phyloP scores from a whole-genome alignment of 2,888 invertebrate genomes.

The Agrochola lychnidis region DNA sequence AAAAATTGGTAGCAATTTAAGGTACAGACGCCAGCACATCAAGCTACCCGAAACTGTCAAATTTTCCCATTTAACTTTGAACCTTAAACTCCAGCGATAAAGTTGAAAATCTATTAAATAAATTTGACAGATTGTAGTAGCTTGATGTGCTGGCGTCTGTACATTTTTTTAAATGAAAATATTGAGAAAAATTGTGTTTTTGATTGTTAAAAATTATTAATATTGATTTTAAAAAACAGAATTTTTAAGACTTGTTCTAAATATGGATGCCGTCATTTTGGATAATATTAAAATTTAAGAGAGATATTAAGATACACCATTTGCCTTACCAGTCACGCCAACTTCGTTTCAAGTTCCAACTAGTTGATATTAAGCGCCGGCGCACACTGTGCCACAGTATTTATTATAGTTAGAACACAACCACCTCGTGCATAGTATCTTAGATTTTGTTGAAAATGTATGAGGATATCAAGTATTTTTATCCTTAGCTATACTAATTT shows the following conservation, averaged over 20 bases:
- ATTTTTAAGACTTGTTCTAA: not conserved
- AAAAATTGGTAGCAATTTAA: not conserved
- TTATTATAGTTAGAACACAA: constrained; percentile 59
- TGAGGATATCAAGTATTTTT: constrained; percentile 19
- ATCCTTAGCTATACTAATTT: not conserved
- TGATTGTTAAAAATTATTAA: no score
- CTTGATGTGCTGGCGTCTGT: no score
- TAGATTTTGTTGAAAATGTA: constrained; percentile 37
- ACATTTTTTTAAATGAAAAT: no score
- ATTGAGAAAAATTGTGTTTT: no score
- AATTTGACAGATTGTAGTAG: no score
- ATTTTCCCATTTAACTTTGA: no score
- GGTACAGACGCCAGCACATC: no score
- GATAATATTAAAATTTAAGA: not conserved
- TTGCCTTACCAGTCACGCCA: constrained; percentile 28
- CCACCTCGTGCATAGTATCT: constrained; percentile 52
- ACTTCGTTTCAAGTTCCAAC: constrained; percentile 30
- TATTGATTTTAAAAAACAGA: no score
- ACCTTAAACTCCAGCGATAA: no score
- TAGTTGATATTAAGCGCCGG: constrained; percentile 35
- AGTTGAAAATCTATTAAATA: no score
- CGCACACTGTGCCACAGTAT: constrained; percentile 60
- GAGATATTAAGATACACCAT: not conserved
- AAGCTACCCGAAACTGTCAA: no score
- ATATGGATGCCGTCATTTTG: not conserved